phyloP scores from a whole-genome alignment of 2,113 vertebrate species.

The Dasypus novemcinctus region DNA sequence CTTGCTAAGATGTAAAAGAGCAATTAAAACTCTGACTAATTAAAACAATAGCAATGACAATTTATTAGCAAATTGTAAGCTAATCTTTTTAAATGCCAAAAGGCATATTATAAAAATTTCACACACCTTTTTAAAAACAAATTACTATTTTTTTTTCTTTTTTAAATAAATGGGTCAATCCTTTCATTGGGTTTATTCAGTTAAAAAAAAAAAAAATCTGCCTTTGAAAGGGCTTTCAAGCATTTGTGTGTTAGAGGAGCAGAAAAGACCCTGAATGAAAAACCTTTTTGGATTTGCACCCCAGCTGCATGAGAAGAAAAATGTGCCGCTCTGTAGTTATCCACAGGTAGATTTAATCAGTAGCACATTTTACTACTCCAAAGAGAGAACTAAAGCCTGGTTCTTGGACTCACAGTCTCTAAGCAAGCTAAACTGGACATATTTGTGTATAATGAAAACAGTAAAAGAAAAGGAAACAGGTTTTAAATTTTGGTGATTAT shows the following conservation, averaged over 20 bases:
- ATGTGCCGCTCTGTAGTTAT: slow-evolving; percentile 31
- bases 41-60: slow-evolving; percentile 65
- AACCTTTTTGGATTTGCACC: slow-evolving; percentile 64
- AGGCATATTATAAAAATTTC: slow-evolving; percentile 75
- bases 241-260: slow-evolving; percentile 75
- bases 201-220: slow-evolving; percentile 66
- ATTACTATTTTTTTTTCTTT: slow-evolving; percentile 70
- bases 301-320: slow-evolving; percentile 54
- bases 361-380: slow-evolving; percentile 58
- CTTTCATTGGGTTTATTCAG: slow-evolving; percentile 73
- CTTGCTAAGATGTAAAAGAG: slow-evolving; percentile 76
- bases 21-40: slow-evolving; percentile 77
- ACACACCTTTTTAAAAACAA: slow-evolving; percentile 80
- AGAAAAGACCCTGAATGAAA: slow-evolving; percentile 45
- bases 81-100: slow-evolving; percentile 77
- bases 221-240: slow-evolving; percentile 79
- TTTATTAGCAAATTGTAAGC: slow-evolving; percentile 78
- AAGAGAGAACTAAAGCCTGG: slow-evolving; percentile 44
- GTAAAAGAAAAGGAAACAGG: slow-evolving; percentile 54
- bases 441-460: slow-evolving; percentile 55
- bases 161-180: slow-evolving; percentile 74
- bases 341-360: slow-evolving; percentile 69
- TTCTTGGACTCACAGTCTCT: slow-evolving; percentile 42
- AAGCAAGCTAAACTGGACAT: slow-evolving; percentile 33
- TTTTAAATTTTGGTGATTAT: slow-evolving; percentile 54